Evolutionary conservation across 2,888 invertebrate species (phyloP).

Genomic region (Zeuzera pyrina): DNA sequence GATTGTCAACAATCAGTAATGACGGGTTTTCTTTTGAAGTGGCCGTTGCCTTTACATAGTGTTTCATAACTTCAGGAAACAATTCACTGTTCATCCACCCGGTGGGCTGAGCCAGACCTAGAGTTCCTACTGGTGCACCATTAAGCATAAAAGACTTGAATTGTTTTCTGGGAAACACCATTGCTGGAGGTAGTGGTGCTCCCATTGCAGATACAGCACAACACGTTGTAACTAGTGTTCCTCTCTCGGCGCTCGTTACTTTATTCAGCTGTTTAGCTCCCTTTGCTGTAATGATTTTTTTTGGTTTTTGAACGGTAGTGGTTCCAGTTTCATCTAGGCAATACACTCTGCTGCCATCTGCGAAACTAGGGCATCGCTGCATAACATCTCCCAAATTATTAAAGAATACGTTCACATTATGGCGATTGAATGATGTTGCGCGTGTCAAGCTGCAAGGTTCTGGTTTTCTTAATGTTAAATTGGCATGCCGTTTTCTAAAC

Average conservation of each 20-base stretch:
- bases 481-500: slow-evolving; percentile 11
- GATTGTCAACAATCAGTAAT: slow-evolving; percentile 28
- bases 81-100: slow-evolving; percentile 31
- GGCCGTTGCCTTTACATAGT: slow-evolving; percentile 24
- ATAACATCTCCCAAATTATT: slow-evolving; percentile 20
- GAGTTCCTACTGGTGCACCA: slow-evolving; percentile 28
- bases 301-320: slow-evolving; percentile 13
- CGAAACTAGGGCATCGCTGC: slow-evolving; percentile 10
- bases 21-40: slow-evolving; percentile 18
- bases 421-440: slow-evolving; percentile 16
- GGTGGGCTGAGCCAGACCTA: slow-evolving; percentile 25
- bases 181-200: slow-evolving; percentile 19
- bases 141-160: slow-evolving; percentile 25
- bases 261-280: slow-evolving; percentile 14
- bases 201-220: slow-evolving; percentile 16
- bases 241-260: slow-evolving; percentile 15
- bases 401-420: slow-evolving; percentile 17
- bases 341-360: slow-evolving; percentile 13
- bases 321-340: no score
- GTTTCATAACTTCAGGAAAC: slow-evolving; percentile 26
- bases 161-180: slow-evolving; percentile 26
- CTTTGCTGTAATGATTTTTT: slow-evolving; percentile 15
- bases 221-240: slow-evolving; percentile 16
- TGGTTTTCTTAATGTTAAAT: slow-evolving; percentile 17
- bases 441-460: slow-evolving; percentile 18